phyloP scores from a whole-genome alignment of 2,888 invertebrate genomes.

The Phlogophora meticulosa region DNA sequence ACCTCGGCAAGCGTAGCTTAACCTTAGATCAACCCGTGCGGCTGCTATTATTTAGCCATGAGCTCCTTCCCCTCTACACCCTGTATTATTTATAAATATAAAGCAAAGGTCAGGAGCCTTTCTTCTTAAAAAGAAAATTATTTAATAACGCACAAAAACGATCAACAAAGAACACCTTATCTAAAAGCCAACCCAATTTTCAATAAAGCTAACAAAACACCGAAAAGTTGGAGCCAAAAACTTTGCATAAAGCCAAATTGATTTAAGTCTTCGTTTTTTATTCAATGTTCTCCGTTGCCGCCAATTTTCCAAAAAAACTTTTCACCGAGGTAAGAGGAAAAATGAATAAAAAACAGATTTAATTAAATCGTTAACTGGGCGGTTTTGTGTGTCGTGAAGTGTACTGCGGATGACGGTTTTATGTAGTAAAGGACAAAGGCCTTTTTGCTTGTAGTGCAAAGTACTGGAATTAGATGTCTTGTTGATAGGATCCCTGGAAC shows the following conservation, averaged over 20 bases:
- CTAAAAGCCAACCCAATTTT: constrained; percentile 24
- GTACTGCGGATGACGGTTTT: constrained; percentile 26
- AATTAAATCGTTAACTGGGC: constrained; percentile 55
- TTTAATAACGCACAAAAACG: constrained; percentile 28
- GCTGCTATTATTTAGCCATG: too few species aligned
- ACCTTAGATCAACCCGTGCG: too few species aligned
- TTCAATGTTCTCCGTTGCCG: constrained; percentile 38
- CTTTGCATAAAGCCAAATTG: constrained; percentile 48
- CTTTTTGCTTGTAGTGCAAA: constrained; percentile 4
- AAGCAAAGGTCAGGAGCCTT: not conserved
- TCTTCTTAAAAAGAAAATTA: not conserved
- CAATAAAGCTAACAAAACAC: constrained; percentile 45
- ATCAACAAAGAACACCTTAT: constrained; percentile 30
- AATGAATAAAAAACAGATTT: constrained; percentile 34
- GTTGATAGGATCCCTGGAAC: not conserved
- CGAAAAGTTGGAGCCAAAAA: constrained; percentile 36
- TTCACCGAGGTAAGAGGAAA: not conserved
- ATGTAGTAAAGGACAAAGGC: constrained; percentile 8
- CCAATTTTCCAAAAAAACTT: constrained; percentile 33
- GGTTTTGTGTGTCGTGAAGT: constrained; percentile 28
- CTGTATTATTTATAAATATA: too few species aligned
- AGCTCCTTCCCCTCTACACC: too few species aligned
- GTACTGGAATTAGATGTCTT: not conserved
- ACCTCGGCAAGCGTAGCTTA: too few species aligned
- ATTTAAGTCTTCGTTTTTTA: constrained; percentile 37